Evolutionary conservation across 2,888 invertebrate genomes (phyloP), one percentile per base, ranked within the genome.

Genomic region (Polydrusus pterygomalis): DNA sequence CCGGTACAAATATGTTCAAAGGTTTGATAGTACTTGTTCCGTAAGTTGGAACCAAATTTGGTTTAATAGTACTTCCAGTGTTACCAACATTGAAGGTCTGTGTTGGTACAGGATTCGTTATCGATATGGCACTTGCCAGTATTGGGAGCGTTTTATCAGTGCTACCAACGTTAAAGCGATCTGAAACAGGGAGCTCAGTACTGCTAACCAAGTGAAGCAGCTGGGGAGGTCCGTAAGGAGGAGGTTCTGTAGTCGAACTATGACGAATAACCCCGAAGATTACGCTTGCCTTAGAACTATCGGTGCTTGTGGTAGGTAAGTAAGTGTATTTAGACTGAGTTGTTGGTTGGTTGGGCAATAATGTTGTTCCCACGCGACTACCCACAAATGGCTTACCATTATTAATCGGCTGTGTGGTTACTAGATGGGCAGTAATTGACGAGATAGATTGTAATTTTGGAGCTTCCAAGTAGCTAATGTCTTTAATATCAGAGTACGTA

Each of bases 81-180:
- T 65, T 74, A 13, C 72, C 76, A 56, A 72, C 18, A 20, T 77
- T 79, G 34, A 79, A 86, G 88, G 30, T 34, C 18, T 78, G 70
- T 38, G 75, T 70, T 79, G 89, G 89, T 71, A 88, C 86, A 78
- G 89, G 88, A 75, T 89, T 77, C 65, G 75, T 62, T 63, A 69
- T 51, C 45, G 74, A 11, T 8, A 77, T 70, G 9, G 77, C 69
- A 15, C 76, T 75, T 18, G 69, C 68, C 18, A 75, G 13, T 6
- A 71, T 30, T 6, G 74, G 70, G 11, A 74, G 45, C 40, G 74
- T 68, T 49, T 73, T 79, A 34, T 75, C 75, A 13, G 77, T 80
- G 25, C 51, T 74, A 7, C 79, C 77, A 56, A 70, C 17, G 40
- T 78, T 80, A 54, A 78, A 78, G 10, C 68, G n/a, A 25, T 76